phyloP scores from a whole-genome alignment of 2,888 invertebrate species.

The Eupeodes latifasciatus region DNA sequence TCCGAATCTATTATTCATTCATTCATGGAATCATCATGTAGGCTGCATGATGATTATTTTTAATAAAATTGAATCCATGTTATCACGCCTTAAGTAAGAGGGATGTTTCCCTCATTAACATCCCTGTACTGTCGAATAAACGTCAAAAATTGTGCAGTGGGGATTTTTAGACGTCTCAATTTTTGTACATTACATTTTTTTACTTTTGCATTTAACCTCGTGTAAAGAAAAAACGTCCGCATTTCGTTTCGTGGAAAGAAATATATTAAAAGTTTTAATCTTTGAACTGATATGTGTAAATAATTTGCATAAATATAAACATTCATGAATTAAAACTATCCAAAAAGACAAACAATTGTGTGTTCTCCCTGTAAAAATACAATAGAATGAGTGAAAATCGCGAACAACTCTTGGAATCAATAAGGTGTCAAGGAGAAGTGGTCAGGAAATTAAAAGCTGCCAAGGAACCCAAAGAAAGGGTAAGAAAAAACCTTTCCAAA shows the following conservation, averaged over 20 bases:
- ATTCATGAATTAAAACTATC: conserved; percentile 55
- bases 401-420: conserved; percentile 86
- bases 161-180: conserved; percentile 13
- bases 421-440: conserved; percentile 91
- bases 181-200: conserved; percentile 13
- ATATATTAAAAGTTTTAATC: not conserved
- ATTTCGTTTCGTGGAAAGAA: conserved; percentile 20
- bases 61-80: no score
- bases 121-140: not conserved
- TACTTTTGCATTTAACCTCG: conserved; percentile 64
- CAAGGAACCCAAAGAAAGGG: conserved; percentile 91
- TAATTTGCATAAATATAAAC: not conserved
- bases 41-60: no score
- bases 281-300: conserved; percentile 13
- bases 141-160: conserved; percentile 31
- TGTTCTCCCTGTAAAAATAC: conserved; percentile 33
- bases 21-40: no score
- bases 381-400: conserved; percentile 84
- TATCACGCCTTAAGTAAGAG: not conserved
- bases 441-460: conserved; percentile 92
- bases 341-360: conserved; percentile 28
- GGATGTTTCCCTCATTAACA: not conserved
- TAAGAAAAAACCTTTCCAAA: conserved; percentile 79
- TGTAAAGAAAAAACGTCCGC: conserved; percentile 55
- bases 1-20: no score